phyloP scores from a whole-genome alignment of 2,888 invertebrate species.

The Folsomia candida region DNA sequence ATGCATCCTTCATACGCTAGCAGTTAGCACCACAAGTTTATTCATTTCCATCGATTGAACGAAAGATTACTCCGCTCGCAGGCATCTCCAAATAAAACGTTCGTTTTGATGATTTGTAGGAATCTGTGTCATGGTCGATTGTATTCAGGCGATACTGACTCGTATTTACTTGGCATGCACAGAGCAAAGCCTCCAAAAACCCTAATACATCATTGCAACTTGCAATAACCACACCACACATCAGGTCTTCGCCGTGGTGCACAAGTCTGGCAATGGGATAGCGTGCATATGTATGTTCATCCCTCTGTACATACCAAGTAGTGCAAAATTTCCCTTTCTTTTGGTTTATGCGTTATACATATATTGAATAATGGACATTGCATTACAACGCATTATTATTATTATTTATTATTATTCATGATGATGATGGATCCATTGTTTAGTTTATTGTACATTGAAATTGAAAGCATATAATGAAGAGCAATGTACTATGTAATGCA shows the following conservation, averaged over 20 bases:
- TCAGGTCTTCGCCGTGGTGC: too few relatives aligned
- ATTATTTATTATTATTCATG: constrained; percentile 6
- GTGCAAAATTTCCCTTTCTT: constrained; percentile 16
- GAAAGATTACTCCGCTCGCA: background rate
- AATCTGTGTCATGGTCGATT: constrained; percentile 51
- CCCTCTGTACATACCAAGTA: too few relatives aligned
- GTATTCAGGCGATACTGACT: constrained; percentile 45
- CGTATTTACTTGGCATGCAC: constrained; percentile 17
- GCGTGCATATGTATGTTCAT: too few relatives aligned
- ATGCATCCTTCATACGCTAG: background rate
- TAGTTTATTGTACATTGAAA: constrained; percentile 1
- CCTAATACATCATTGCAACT: constrained; percentile 18
- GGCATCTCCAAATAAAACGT: constrained; percentile 5
- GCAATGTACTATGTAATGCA: background rate
- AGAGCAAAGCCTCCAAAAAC: constrained; percentile 5
- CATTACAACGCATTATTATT: background rate
- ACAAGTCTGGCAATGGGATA: too few relatives aligned
- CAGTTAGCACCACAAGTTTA: background rate
- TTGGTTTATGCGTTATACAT: background rate
- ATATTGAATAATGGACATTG: background rate
- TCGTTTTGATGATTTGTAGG: constrained; percentile 23
- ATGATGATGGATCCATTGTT: constrained; percentile 3
- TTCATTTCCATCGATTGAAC: background rate
- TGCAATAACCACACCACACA: too few relatives aligned
- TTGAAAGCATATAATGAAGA: background rate